Evolutionary conservation across 2,113 vertebrate genomes (phyloP).

Genomic region (Actinemys pallida): DNA sequence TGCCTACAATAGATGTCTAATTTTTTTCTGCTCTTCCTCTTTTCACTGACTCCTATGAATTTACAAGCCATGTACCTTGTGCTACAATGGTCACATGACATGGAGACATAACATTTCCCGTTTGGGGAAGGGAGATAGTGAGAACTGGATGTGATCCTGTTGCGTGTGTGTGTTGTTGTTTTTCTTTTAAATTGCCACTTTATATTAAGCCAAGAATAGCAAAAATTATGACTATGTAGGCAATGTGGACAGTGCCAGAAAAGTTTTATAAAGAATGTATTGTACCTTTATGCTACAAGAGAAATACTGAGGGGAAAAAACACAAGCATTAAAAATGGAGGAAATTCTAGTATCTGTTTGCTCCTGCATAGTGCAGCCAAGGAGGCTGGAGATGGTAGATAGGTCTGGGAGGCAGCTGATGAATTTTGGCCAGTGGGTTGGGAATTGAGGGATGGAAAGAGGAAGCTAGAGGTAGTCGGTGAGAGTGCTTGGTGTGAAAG

Average conservation of each 20-base stretch:
- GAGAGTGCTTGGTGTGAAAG: neutral
- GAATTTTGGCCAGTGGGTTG: too few species aligned
- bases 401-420: neutral
- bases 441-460: too few species aligned
- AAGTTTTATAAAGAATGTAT: neutral
- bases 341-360: neutral
- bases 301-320: neutral
- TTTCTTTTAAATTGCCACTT: too few species aligned
- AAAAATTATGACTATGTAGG: neutral
- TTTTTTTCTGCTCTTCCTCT: conserved; percentile 8
- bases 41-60: neutral
- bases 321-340: neutral
- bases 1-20: too few species aligned
- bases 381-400: neutral
- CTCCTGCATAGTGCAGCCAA: neutral
- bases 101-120: neutral
- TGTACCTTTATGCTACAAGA: neutral
- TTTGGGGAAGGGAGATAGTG: neutral
- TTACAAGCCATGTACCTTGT: neutral
- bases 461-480: too few species aligned
- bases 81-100: neutral
- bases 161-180: too few species aligned
- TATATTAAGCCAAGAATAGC: too few species aligned
- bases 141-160: too few species aligned
- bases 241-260: neutral